Evolutionary conservation across 2,797 vertebrate genomes (phyloP), one percentile per base, ranked within the genome.

Genomic region (Coregonus sp.): DNA sequence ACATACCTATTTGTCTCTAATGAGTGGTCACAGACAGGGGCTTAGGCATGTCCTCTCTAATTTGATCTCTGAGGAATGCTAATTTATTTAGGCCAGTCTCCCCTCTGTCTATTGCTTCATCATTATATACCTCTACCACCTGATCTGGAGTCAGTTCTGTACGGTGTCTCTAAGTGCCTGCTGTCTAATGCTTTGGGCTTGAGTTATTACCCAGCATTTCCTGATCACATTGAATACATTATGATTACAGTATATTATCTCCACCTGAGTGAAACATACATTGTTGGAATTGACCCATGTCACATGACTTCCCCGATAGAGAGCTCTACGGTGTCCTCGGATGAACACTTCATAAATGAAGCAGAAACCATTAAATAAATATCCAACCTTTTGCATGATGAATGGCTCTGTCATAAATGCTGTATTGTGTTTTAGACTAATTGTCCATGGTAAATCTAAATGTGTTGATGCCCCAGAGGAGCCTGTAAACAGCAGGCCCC

Each of bases 201-300:
- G 63, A 78, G 73, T 77, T 80, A 71, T 72, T 74, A 40, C 73
- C n/a, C 5, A 31, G 16, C 76, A 73, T 52, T 70, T 40, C 71
- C 82, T 40, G 47, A 79, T 78, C 74, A 69, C 51, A 78, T 56
- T 25, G 59, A 56, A 54, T 40, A 25, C 59, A 74, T 54, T 61
- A 75, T 74, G 40, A 80, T 75, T 82, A 70, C 50, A 74, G 61
- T 51, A 65, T 80, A 66, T 61, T 33, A 29, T 83, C 25, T 72
- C 72, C 77, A 76, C 71, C 72, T 77, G 56, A 80, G 70, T 74
- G 76, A 70, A 68, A 70, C 80, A 82, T 74, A 70, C 70, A 20
- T 14, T 6, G 16, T 52, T 74, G 56, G 69, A 81, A 82, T 25
- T 31, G 75, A 75, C 72, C 74, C 59, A 35, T 56, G 51, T 78